A percentile compares a stretch with the other conserved stretches of the same genome.
phyloP scores from a whole-genome alignment of 2,888 invertebrate genomes.

The Lymantria dispar region DNA sequence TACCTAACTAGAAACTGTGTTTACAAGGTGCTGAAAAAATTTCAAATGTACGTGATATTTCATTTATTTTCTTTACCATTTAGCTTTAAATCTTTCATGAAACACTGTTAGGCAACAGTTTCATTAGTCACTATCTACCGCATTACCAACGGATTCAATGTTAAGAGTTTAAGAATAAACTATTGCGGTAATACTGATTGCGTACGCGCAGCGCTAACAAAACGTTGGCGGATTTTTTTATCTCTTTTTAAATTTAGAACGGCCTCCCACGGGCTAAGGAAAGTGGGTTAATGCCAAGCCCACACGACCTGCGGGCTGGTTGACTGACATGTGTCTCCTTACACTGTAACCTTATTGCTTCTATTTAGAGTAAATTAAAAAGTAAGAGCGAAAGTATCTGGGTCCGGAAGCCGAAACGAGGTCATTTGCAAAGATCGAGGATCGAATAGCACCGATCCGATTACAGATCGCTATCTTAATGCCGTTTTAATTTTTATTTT shows the following conservation, averaged over 20 bases:
- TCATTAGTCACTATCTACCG: slow-evolving; percentile 24
- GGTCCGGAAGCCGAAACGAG: slow-evolving; percentile 49
- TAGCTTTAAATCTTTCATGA: slow-evolving; percentile 16
- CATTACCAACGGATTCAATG: slow-evolving; percentile 34
- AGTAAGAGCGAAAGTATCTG: slow-evolving; percentile 41
- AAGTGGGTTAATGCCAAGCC: slow-evolving; percentile 80
- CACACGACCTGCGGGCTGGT: slow-evolving; percentile 63
- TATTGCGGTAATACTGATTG: slow-evolving; percentile 58
- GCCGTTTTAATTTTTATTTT: background rate
- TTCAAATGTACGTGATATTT: background rate
- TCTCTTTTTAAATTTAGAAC: slow-evolving; percentile 67
- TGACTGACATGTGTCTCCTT: slow-evolving; percentile 59
- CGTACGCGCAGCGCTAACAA: slow-evolving; percentile 55
- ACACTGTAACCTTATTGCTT: slow-evolving; percentile 46
- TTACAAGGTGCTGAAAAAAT: background rate
- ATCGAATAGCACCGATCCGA: slow-evolving; percentile 17
- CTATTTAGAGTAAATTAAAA: slow-evolving; percentile 32
- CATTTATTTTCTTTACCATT: background rate
- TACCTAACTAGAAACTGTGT: background rate
- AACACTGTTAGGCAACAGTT: slow-evolving; percentile 3
- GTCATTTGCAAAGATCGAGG: slow-evolving; percentile 47
- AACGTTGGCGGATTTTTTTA: slow-evolving; percentile 55
- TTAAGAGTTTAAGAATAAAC: slow-evolving; percentile 56
- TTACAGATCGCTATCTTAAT: slow-evolving; percentile 2
- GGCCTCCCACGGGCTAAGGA: slow-evolving; percentile 69